Percentiles rank a stretch among this genome's conserved stretches.
These are phyloP conservation scores for Abscondita cerata DNA, from an alignment of 2,888 invertebrate species.

Conservation along the genomic window DNA sequence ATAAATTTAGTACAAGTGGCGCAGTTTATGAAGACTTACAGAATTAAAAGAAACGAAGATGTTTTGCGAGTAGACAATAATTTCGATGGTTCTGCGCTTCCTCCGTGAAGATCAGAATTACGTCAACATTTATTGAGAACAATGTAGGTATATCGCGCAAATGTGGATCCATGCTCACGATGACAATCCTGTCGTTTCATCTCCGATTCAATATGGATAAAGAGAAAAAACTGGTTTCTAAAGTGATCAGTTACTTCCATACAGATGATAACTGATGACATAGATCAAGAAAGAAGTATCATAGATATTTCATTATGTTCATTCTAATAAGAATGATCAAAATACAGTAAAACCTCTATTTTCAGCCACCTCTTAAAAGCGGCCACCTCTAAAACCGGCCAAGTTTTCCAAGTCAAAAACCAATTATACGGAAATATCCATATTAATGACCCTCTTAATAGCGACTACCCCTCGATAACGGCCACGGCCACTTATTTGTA, in stretches of 20 bases:
- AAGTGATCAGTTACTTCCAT: constrained; percentile 5
- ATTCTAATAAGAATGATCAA: too few relatives aligned
- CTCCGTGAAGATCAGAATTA: constrained; percentile 2
- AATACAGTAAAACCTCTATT: too few relatives aligned
- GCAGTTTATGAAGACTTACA: constrained; percentile 1
- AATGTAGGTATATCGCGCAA: neutral
- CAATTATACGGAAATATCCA: too few relatives aligned
- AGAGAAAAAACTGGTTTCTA: constrained; percentile 6
- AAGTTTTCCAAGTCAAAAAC: too few relatives aligned
- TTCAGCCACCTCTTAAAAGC: too few relatives aligned
- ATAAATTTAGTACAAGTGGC: neutral
- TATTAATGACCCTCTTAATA: too few relatives aligned
- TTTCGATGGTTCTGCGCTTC: constrained; percentile 2
- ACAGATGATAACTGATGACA: neutral
- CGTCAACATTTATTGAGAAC: constrained; percentile 7
- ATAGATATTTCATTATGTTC: constrained; percentile 1
- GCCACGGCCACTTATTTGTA: too few relatives aligned
- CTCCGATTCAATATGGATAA: neutral
- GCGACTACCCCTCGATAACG: too few relatives aligned
- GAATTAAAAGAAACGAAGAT: neutral
- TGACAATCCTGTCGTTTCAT: neutral
- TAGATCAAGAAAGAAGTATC: neutral
- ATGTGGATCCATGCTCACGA: constrained; percentile 2
- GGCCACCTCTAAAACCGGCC: too few relatives aligned
- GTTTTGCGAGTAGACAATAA: neutral